Evolutionary conservation across 2,888 invertebrate genomes (phyloP).

Genomic region (Miltochrista miniata): DNA sequence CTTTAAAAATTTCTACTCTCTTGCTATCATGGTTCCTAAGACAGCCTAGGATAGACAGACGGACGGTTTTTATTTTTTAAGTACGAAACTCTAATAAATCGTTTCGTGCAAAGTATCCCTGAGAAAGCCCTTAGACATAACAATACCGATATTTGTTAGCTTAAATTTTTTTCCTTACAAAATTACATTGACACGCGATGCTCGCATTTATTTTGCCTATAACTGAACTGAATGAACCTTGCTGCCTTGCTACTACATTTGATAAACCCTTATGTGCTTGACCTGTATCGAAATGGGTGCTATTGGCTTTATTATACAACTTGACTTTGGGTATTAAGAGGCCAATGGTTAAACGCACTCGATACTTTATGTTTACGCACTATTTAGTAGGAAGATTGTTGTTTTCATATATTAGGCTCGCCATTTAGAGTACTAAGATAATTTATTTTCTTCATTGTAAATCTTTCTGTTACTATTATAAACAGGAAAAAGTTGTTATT

Average conservation of each 20-base stretch:
- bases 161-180: conserved; percentile 24
- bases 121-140: conserved; percentile 11
- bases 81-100: no score
- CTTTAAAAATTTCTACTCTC: no score
- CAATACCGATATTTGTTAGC: conserved; percentile 17
- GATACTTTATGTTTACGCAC: background rate
- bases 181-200: conserved; percentile 45
- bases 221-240: conserved; percentile 31
- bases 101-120: conserved; percentile 9
- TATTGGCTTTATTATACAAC: background rate
- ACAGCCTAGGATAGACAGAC: no score
- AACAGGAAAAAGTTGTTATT: no score
- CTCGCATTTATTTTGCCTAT: conserved; percentile 43
- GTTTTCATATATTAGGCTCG: no score
- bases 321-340: background rate
- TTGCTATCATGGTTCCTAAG: no score
- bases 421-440: no score
- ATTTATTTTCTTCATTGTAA: no score
- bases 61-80: no score
- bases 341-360: background rate
- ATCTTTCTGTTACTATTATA: no score
- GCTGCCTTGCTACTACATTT: conserved; percentile 32
- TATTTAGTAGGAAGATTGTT: no score
- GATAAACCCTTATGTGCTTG: conserved; percentile 33
- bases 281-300: conserved; percentile 27